Base-by-base conservation (phyloP, 2,888 invertebrate species). In the Drosophila gaucha region DNA sequence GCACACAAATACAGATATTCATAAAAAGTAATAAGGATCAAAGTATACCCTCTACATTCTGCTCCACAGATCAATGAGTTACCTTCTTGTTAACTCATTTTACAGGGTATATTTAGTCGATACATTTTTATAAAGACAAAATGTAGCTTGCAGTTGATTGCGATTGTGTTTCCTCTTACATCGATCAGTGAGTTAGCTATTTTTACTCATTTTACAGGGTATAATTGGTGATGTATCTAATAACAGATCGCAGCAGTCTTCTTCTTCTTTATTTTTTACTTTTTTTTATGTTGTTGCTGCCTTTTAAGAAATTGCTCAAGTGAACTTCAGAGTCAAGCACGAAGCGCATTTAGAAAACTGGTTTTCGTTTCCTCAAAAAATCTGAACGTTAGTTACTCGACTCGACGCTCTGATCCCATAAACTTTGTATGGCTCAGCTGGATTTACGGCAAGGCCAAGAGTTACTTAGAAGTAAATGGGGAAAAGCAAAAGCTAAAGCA, bases 281-380 rank as follows among this genome's bases (percentile, higher is more conserved):
- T 26, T 12, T 6, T 49, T 12, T 50, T 2, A 12, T 35, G 33
- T 14, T 33, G 18, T 9, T 36, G 31, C 31, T 62, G 30, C 46
- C 50, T 67, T 57, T 65, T 51, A 36, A 59, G 58, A 68, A 69
- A 70, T 70, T 65, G 69, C 69, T 69, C 55, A 70, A 70, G 69
- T 70, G 69, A 70, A 70, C 69, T 70, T 59, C 46, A 69, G 47
- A 70, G 65, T 65, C 54, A 38, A 58, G 67, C 67, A 39, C 49
- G 35, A 30, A 38, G 55, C 55, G 52, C 57, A 68, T 57, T 66
- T 67, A 36, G 52, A 49, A 69, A 70, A 70, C 70, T 59, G 70
- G 70, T 70, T 70, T 70, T 52, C 16, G 43, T 30, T 52, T 60
- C 36, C 44, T 22, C 58, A 67, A 69, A 44, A 65, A 20, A 41